phyloP scores from a whole-genome alignment of 1,140 invertebrate genomes.

The Pygmarrhopalites habei region DNA sequence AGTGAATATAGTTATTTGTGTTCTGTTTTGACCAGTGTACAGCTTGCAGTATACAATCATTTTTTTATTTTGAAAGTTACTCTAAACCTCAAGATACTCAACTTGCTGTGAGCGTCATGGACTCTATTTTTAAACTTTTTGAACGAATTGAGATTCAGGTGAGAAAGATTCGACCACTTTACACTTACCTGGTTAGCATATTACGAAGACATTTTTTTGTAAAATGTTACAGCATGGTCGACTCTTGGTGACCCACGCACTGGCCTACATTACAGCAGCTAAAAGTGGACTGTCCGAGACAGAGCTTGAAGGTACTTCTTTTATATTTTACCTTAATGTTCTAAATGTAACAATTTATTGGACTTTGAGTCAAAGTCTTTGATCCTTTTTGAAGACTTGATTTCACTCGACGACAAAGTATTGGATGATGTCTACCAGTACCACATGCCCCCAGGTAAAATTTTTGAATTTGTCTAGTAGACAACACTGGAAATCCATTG shows the following conservation, averaged over 20 bases:
- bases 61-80: no score
- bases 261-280: slow-evolving; percentile 90
- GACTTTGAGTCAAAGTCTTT: no score
- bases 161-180: slow-evolving; percentile 13
- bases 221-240: slow-evolving; percentile 64
- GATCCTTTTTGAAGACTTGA: no score
- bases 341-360: no score
- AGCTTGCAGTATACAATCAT: no score
- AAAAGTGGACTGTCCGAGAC: slow-evolving; percentile 87
- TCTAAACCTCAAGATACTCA: slow-evolving; percentile 86
- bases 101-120: slow-evolving; percentile 89
- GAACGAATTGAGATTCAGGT: slow-evolving; percentile 87
- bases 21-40: no score
- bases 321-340: no score
- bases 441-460: slow-evolving; percentile 90
- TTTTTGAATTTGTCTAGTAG: no score
- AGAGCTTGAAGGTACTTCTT: no score
- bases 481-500: no score
- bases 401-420: slow-evolving; percentile 87
- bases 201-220: neutral
- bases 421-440: slow-evolving; percentile 98
- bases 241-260: slow-evolving; percentile 82
- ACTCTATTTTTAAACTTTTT: slow-evolving; percentile 94
- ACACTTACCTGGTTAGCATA: no score
- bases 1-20: no score